phyloP scores from a whole-genome alignment of 1,140 invertebrate genomes.

The Drosophila teissieri region DNA sequence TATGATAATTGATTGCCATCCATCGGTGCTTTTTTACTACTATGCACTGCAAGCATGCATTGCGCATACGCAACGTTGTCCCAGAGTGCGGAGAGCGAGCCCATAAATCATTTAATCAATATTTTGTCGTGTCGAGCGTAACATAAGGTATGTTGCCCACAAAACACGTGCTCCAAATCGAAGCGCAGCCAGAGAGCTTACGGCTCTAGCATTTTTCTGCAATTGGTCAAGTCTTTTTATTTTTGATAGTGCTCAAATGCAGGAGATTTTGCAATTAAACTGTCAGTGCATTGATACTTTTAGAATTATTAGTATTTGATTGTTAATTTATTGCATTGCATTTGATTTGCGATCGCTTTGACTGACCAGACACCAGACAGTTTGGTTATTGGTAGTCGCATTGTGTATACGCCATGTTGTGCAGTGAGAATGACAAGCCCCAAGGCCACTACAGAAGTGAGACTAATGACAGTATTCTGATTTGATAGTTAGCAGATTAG shows the following conservation, averaged over 20 bases:
- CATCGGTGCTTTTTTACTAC: constrained; percentile 32
- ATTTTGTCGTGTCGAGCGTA: constrained; percentile 70
- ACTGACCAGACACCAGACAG: constrained; percentile 34
- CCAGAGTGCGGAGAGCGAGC: constrained; percentile 12
- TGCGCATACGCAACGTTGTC: constrained; percentile 72
- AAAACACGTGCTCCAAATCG: constrained; percentile 77
- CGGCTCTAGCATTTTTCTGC: constrained; percentile 15
- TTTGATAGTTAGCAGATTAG: background rate
- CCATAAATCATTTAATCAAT: constrained; percentile 82
- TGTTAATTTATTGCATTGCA: constrained; percentile 71
- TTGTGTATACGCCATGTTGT: constrained; percentile 43
- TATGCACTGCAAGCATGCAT: constrained; percentile 39
- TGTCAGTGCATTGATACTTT: constrained; percentile 67
- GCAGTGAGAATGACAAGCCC: constrained; percentile 24
- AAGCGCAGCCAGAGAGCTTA: constrained; percentile 25
- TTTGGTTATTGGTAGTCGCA: constrained; percentile 10
- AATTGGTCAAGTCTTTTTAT: constrained; percentile 9
- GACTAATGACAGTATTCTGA: constrained; percentile 14
- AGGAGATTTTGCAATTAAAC: constrained; percentile 62
- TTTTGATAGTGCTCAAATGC: constrained; percentile 16
- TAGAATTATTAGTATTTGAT: constrained; percentile 78
- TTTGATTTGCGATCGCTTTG: constrained; percentile 57
- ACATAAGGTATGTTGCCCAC: constrained; percentile 59
- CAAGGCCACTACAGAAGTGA: constrained; percentile 24
- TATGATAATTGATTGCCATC: constrained; percentile 69